phyloP scores from a whole-genome alignment of 2,888 invertebrate species.

The Latheticus oryzae region DNA sequence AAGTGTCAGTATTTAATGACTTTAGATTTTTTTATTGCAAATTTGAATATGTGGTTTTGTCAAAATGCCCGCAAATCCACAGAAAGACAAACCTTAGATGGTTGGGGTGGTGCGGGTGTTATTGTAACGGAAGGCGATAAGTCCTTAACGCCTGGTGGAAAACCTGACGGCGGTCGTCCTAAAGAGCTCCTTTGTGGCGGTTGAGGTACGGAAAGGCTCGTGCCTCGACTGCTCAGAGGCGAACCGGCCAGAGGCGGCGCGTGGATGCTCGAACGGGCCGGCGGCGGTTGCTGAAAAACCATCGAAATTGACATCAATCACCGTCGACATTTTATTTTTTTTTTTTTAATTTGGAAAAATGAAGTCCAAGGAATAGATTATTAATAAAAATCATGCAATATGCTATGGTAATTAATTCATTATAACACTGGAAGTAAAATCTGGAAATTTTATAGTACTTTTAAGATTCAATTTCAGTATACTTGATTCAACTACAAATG shows the following conservation, averaged over 20 bases:
- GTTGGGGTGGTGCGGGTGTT: constrained; percentile 79
- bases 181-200: constrained; percentile 60
- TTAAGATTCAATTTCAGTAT: too few relatives aligned
- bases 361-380: too few relatives aligned
- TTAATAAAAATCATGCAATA: too few relatives aligned
- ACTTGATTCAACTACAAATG: too few relatives aligned
- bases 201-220: constrained; percentile 64
- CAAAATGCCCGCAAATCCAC: constrained; percentile 1
- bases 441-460: too few relatives aligned
- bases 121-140: constrained; percentile 77
- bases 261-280: constrained; percentile 65
- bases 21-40: too few relatives aligned
- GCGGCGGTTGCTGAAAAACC: constrained; percentile 67
- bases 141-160: constrained; percentile 64
- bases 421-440: too few relatives aligned
- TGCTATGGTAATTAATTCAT: too few relatives aligned
- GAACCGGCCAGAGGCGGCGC: constrained; percentile 69
- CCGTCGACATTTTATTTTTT: too few relatives aligned
- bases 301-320: constrained; percentile 11
- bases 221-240: constrained; percentile 66
- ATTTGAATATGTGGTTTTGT: neutral
- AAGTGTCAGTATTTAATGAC: too few relatives aligned
- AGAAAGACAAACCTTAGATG: constrained; percentile 65
- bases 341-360: too few relatives aligned
- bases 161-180: constrained; percentile 57